A percentile compares a stretch with the other conserved stretches of the same genome.
These are phyloP conservation scores for Drosophila sechellia DNA, from an alignment of 1,140 invertebrate species.

Conservation along the genomic window DNA sequence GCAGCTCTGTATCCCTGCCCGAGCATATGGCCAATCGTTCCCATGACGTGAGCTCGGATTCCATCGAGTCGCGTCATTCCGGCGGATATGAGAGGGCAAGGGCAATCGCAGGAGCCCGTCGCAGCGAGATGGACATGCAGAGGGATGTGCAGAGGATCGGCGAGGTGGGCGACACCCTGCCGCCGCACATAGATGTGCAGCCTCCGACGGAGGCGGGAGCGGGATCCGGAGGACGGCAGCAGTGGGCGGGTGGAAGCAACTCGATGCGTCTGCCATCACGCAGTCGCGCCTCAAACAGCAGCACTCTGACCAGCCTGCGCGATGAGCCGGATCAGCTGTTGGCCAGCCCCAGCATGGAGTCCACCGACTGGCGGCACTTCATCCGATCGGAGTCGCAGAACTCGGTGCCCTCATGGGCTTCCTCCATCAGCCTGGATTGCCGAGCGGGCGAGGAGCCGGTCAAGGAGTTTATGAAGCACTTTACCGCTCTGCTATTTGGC, in stretches of 20 bases:
- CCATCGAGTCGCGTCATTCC: constrained; percentile 75
- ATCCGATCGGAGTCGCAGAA: constrained; percentile 87
- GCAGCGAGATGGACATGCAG: constrained; percentile 79
- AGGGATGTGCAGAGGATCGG: constrained; percentile 68
- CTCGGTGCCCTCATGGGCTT: constrained; percentile 90
- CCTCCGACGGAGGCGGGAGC: constrained; percentile 59
- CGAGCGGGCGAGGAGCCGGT: constrained; percentile 89
- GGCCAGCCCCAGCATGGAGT: constrained; percentile 81
- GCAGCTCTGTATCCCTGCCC: constrained; percentile 66
- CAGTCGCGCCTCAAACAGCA: constrained; percentile 78
- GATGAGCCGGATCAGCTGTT: constrained; percentile 73
- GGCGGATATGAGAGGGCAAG: constrained; percentile 73
- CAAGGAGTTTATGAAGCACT: constrained; percentile 90
- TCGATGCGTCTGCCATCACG: constrained; percentile 67
- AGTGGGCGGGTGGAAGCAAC: constrained; percentile 47
- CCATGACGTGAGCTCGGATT: constrained; percentile 72
- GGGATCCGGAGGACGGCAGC: constrained; percentile 28
- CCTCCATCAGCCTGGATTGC: constrained; percentile 89
- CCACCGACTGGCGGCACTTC: constrained; percentile 80
- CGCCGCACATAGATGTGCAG: constrained; percentile 80
- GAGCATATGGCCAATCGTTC: constrained; percentile 54
- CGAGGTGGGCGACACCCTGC: constrained; percentile 54
- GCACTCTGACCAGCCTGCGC: constrained; percentile 74
- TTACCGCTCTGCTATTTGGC: constrained; percentile 89
- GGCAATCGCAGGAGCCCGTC: constrained; percentile 72